phyloP scores from a whole-genome alignment of 1,140 invertebrate species.

The Whitmania pigra region DNA sequence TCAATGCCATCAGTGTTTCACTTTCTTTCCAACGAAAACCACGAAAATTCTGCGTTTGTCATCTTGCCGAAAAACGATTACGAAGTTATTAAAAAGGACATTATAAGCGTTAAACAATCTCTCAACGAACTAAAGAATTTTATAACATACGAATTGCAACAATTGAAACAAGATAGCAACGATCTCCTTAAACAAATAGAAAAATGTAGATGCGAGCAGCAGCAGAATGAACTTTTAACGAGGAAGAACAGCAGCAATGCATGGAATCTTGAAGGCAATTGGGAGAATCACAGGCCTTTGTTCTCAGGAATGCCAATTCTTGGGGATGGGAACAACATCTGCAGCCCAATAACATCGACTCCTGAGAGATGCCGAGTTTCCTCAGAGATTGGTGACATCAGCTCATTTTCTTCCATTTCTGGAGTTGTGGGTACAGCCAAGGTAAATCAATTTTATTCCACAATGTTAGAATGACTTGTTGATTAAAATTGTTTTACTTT shows the following conservation, averaged over 20 bases:
- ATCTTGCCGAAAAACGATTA: slow-evolving; percentile 17
- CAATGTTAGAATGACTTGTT: too few relatives aligned
- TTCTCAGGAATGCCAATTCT: slow-evolving; percentile 5
- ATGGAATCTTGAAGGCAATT: slow-evolving; percentile 4
- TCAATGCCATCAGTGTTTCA: slow-evolving; percentile 13
- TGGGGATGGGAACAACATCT: neutral
- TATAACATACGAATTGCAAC: slow-evolving; percentile 11
- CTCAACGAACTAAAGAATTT: slow-evolving; percentile 8
- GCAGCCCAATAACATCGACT: slow-evolving; percentile 10
- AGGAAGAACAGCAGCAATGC: slow-evolving; percentile 1
- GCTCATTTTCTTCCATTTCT: too few relatives aligned
- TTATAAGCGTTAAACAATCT: slow-evolving; percentile 13
- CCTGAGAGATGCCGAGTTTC: neutral
- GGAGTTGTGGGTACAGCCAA: too few relatives aligned
- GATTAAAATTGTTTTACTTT: too few relatives aligned
- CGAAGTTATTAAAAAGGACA: slow-evolving; percentile 7
- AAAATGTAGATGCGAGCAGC: slow-evolving; percentile 9
- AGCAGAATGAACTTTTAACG: slow-evolving; percentile 6
- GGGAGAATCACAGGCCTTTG: neutral
- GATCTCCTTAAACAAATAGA: slow-evolving; percentile 6
- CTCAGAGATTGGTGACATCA: slow-evolving; percentile 1
- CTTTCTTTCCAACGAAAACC: slow-evolving; percentile 12
- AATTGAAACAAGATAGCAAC: slow-evolving; percentile 17
- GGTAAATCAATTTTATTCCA: too few relatives aligned
- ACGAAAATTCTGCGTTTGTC: slow-evolving; percentile 12